Evolutionary conservation across 1,140 invertebrate genomes (phyloP), one percentile per base, ranked within the genome.

Genomic region (Drosophila arawakana): DNA sequence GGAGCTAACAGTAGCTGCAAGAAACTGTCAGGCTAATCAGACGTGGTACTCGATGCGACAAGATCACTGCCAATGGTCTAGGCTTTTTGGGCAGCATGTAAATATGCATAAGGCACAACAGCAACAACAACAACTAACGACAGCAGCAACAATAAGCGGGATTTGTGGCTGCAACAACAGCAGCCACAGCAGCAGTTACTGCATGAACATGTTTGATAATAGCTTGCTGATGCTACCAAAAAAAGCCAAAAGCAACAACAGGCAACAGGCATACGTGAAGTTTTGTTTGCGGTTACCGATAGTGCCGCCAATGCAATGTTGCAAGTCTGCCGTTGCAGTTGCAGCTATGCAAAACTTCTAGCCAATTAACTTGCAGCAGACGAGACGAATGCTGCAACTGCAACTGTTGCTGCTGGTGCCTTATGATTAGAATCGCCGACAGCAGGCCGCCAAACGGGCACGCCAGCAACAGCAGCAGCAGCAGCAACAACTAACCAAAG

Each of bases 391-490:
- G 61, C 52, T 49, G 65, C 44, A 58, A 57, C 71, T 47, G 63
- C 57, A 60, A 52, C 57, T 25, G 52, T 25, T 55, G 62, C 50
- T 41, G 81, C 82, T 60, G 84, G 79, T 88, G 83, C 82, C 83
- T 88, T 86, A 86, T 88, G 83, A 86, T 86, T 86, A 88, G 83
- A 86, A 86, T 86, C 83, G 83, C 82, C 82, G 75, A 76, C 78
- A 84, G 81, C 50, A 76, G 80, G 73, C 81, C 68, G 81, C 80
- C 71, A 82, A 79, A 83, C 73, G 58, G 77, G 65, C 67, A 79
- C 78, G 21, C 60, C 75, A 74, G 30, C 70, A 50, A 35, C 58
- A 43, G 9, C 52, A 54, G 25, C 73, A 54, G 3, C 75, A 47
- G 9, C 73, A 50, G 15, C 50, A 41, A 46, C 83, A 79, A 82